These are phyloP conservation scores for Cantharis rustica DNA, from an alignment of 2,888 invertebrate genomes.

Conservation along the genomic window DNA sequence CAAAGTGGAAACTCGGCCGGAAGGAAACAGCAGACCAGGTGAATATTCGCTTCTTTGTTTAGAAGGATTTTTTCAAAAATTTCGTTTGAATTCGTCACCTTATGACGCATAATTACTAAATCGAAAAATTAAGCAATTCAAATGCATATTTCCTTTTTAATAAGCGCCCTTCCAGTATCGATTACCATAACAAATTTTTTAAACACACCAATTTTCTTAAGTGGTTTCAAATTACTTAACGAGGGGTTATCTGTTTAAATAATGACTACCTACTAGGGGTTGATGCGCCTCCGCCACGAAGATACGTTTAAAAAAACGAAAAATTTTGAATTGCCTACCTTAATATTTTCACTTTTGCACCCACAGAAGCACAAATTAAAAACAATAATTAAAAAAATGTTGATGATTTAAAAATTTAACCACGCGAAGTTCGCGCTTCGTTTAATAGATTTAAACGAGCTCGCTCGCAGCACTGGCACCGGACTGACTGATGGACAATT, in stretches of 20 bases:
- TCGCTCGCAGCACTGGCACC: neutral
- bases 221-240: neutral
- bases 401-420: neutral
- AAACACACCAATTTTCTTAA: neutral
- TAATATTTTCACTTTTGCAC: neutral
- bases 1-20: conserved; percentile 18
- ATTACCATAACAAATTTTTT: neutral
- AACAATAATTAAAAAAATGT: neutral
- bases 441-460: conserved; percentile 5
- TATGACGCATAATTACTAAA: neutral
- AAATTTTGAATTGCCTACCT: neutral
- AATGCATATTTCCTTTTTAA: neutral
- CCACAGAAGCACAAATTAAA: neutral
- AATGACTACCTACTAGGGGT: too few relatives aligned
- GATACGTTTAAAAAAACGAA: too few relatives aligned
- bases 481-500: conserved; percentile 12
- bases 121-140: neutral
- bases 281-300: neutral
- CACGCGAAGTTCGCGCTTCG: neutral
- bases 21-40: conserved; percentile 25
- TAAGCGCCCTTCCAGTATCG: neutral
- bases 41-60: neutral
- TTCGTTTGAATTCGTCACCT: neutral
- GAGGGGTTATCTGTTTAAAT: neutral
- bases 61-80: neutral